Base-by-base conservation (phyloP, 2,113 vertebrate species). In the Parus major region DNA sequence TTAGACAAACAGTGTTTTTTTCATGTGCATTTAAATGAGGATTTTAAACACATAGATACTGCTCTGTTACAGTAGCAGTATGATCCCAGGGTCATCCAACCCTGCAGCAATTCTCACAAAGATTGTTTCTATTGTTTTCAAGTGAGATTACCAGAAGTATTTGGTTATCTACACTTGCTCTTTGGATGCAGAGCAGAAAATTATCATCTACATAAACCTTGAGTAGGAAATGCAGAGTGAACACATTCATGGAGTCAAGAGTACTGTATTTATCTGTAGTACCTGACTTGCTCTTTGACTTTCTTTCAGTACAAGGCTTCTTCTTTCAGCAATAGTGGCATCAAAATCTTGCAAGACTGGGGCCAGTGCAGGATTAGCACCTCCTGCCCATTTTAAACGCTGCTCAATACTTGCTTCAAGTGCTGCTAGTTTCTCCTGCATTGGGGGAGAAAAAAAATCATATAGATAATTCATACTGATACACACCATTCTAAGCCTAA, bases 281-380 rank as follows among this genome's bases (percentile, higher is more conserved):
- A 98, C 99, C 99, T 99, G 99, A 95, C 97, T 99, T 89, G 98
- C 98, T 95, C 99, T 98, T 96, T 99, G 99, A 96, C 98, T 99
- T 96, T 99, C 99, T 96, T 99, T 98, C 92, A 99, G 97, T 42
- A 99, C 99, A 92, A 99, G 98, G 72, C 98, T 98, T 36, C 99
- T 98, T 91, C 99, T 98, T 95, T 99, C 99, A 3, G 98, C 98
- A 96, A 99, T 99, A 50, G 99, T 99, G 95, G 99, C 98, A 98
- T 99, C 99, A 97, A 99, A 99, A 98, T 99, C 99, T 97, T 99
- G 99, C 75, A 99, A 97, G 46, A 99, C 99, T 1, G 99, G 99
- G 14, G 99, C 98, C 91, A 99, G 92, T 0, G 99, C 98, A 20
- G 99, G 99, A 96, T 99, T 99, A 56, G 99, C 99, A 9, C 99